phyloP scores from a whole-genome alignment of 2,797 vertebrate genomes.

The Myripristis murdjan region DNA sequence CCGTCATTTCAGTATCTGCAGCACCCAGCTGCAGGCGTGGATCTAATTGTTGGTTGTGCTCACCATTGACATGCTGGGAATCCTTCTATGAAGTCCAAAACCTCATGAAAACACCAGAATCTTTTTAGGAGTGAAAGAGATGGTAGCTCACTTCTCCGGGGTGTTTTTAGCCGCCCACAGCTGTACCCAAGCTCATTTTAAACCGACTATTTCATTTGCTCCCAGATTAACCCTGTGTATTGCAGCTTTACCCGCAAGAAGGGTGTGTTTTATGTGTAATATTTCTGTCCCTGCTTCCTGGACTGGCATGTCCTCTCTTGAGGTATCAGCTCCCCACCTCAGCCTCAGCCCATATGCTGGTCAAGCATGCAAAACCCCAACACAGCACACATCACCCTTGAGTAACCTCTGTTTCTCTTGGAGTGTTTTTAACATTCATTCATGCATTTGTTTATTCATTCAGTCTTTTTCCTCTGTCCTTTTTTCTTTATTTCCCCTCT shows the following conservation, averaged over 20 bases:
- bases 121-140: slow-evolving; percentile 61
- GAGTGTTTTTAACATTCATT: background rate
- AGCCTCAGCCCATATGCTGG: slow-evolving; percentile 20
- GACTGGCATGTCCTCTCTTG: slow-evolving; percentile 55
- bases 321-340: slow-evolving; percentile 55
- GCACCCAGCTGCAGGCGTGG: slow-evolving; percentile 37
- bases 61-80: slow-evolving; percentile 41
- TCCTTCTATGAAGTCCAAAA: slow-evolving; percentile 45
- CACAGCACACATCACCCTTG: slow-evolving; percentile 15
- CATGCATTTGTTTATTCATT: background rate
- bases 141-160: slow-evolving; percentile 48
- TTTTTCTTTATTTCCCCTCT: background rate
- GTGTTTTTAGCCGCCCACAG: slow-evolving; percentile 77
- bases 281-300: slow-evolving; percentile 73
- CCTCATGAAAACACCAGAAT: slow-evolving; percentile 56
- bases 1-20: slow-evolving; percentile 16
- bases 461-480: background rate
- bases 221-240: slow-evolving; percentile 69
- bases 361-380: slow-evolving; percentile 20
- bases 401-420: background rate
- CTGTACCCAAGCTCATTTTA: slow-evolving; percentile 62
- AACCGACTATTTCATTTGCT: slow-evolving; percentile 77
- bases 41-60: slow-evolving; percentile 35
- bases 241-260: slow-evolving; percentile 72
- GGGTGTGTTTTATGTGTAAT: slow-evolving; percentile 85